Percentiles rank a stretch among this genome's conserved stretches.
Evolutionary conservation across 92 coral and sea anemone genomes (phyloP).

Genomic region (Heliopora coerulea): DNA sequence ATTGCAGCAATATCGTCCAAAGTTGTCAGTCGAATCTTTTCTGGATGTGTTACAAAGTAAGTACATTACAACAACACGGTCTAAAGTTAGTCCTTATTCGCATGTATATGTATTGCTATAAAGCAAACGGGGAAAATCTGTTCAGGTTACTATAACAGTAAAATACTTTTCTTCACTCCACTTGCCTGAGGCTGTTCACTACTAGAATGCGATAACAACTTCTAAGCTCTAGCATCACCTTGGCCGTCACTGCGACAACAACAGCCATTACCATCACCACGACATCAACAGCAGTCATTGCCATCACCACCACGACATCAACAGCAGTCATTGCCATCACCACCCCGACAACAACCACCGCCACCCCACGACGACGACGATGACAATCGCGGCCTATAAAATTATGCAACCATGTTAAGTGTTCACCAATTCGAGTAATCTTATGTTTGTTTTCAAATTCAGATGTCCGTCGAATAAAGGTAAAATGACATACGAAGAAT

Average conservation of each 20-base stretch:
- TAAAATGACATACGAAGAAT: conserved; percentile 95
- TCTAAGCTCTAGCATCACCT: too few relatives aligned
- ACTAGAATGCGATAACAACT: too few relatives aligned
- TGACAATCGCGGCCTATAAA: too few relatives aligned
- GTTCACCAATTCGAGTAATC: too few relatives aligned
- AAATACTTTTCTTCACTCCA: too few relatives aligned
- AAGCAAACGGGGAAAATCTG: too few relatives aligned
- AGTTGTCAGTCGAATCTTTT: conserved; percentile 76
- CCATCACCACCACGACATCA: not conserved
- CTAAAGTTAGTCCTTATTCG: too few relatives aligned
- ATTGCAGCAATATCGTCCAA: conserved; percentile 75
- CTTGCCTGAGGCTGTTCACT: too few relatives aligned
- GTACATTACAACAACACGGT: not conserved
- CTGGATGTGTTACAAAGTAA: conserved; percentile 98
- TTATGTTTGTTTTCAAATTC: not conserved
- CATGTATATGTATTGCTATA: too few relatives aligned
- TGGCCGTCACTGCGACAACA: not conserved
- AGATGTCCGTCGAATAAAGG: conserved; percentile 66
- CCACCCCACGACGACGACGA: not conserved
- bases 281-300: not conserved
- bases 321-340: not conserved
- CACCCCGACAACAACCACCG: not conserved
- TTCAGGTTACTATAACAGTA: too few relatives aligned
- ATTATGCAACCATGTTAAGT: too few relatives aligned
- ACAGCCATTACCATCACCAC: not conserved